phyloP scores from a whole-genome alignment of 2,888 invertebrate species.

The Sesia bembeciformis region DNA sequence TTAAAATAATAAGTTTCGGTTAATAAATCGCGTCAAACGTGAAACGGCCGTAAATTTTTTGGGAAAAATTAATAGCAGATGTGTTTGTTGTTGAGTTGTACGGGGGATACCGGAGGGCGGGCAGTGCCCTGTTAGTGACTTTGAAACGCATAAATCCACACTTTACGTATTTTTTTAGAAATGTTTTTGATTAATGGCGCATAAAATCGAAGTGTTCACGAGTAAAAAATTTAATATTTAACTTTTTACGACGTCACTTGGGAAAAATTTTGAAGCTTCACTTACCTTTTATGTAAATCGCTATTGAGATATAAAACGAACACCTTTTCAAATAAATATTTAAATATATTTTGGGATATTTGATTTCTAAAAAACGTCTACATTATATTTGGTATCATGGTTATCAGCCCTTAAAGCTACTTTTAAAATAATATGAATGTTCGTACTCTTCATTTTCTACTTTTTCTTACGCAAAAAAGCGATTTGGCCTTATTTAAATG shows the following conservation, averaged over 20 bases:
- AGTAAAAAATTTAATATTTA: constrained; percentile 42
- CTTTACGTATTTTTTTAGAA: constrained; percentile 50
- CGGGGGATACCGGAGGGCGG: constrained; percentile 33
- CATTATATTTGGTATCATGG: too few relatives aligned
- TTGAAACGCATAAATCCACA: constrained; percentile 67
- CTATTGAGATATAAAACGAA: too few relatives aligned
- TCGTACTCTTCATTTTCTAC: too few relatives aligned
- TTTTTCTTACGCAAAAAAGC: too few relatives aligned
- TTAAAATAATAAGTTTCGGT: constrained; percentile 65
- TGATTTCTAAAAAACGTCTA: too few relatives aligned
- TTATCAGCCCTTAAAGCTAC: too few relatives aligned
- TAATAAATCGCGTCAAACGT: constrained; percentile 63
- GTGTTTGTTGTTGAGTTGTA: constrained; percentile 67
- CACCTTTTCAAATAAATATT: too few relatives aligned
- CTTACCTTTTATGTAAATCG: too few relatives aligned
- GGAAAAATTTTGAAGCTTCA: too few relatives aligned
- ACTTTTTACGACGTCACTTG: constrained; percentile 22
- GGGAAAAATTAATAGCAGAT: constrained; percentile 67
- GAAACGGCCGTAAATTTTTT: constrained; percentile 57
- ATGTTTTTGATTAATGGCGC: constrained; percentile 64
- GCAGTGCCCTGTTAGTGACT: constrained; percentile 47
- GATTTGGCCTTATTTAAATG: too few relatives aligned
- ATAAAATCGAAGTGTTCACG: constrained; percentile 57
- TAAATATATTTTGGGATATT: too few relatives aligned
- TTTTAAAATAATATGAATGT: too few relatives aligned